Conservation (phyloP, 2,888 invertebrate genomes). For the Eubasilissa splendida region DNA sequence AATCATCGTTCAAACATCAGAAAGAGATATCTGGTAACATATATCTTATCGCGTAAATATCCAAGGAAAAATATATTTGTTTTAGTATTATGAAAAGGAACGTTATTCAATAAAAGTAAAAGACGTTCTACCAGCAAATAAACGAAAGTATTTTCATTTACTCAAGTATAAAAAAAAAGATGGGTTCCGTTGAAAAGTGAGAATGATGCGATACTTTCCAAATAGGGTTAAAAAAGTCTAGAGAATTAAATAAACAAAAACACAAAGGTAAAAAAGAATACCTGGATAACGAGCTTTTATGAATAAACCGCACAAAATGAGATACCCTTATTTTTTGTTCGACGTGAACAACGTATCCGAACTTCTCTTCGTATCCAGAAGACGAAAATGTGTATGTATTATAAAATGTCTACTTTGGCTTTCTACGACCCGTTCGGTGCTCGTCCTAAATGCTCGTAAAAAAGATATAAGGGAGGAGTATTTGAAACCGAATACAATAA, state of each 20-base stretch:
- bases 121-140: conserved; percentile 18
- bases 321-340: conserved; percentile 29
- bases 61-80: background rate
- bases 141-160: conserved; percentile 26
- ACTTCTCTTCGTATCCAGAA: conserved; percentile 7
- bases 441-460: conserved; percentile 26
- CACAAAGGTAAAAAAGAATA: conserved; percentile 43
- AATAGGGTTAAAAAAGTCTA: conserved; percentile 37
- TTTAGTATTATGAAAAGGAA: background rate
- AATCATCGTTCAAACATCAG: background rate
- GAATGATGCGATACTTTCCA: conserved; percentile 30
- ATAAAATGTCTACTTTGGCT: background rate
- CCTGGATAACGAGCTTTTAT: conserved; percentile 47
- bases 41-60: background rate
- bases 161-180: background rate
- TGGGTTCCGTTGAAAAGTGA: conserved; percentile 22
- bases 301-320: conserved; percentile 43
- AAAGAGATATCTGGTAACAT: background rate
- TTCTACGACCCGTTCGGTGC: background rate
- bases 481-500: conserved; percentile 46
- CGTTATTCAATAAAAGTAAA: conserved; percentile 23
- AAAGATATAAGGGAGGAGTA: conserved; percentile 41
- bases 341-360: conserved; percentile 19
- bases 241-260: conserved; percentile 45
- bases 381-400: background rate